Percentiles rank a stretch among this genome's conserved stretches.
Evolutionary conservation across 1,140 invertebrate species (phyloP).

Genomic region (Hypothenemus hampei): DNA sequence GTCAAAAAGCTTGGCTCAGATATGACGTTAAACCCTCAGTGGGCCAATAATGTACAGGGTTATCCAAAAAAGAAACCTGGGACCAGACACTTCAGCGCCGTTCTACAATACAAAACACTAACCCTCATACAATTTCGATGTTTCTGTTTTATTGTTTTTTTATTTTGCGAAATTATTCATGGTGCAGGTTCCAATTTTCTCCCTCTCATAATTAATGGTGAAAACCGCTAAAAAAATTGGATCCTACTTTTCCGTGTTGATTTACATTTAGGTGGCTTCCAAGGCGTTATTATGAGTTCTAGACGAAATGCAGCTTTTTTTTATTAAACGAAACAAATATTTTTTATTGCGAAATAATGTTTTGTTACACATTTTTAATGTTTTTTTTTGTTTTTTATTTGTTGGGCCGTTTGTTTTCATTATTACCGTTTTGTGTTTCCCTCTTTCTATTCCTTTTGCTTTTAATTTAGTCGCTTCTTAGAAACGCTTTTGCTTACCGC

Average conservation of each 20-base stretch:
- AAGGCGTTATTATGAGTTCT: conserved; percentile 38
- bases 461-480: conserved; percentile 24
- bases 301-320: conserved; percentile 37
- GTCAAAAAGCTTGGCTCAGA: no score
- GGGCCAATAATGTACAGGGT: conserved; percentile 52
- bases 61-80: conserved; percentile 46
- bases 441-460: conserved; percentile 19
- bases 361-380: background rate
- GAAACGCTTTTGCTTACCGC: conserved; percentile 22
- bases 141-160: no score
- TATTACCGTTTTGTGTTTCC: conserved; percentile 17
- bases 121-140: conserved; percentile 30
- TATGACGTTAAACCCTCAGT: conserved; percentile 49
- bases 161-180: no score
- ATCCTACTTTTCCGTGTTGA: background rate
- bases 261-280: conserved; percentile 36
- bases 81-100: conserved; percentile 38
- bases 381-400: conserved; percentile 3
- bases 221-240: no score
- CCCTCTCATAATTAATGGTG: no score
- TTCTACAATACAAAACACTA: conserved; percentile 39
- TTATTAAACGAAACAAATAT: background rate
- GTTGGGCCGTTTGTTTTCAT: conserved; percentile 20
- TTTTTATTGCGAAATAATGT: background rate
- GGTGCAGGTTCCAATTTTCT: no score